A percentile compares a stretch with the other conserved stretches of the same genome.
phyloP scores from a whole-genome alignment of 2,888 invertebrate species.

The Horisme vitalbata region DNA sequence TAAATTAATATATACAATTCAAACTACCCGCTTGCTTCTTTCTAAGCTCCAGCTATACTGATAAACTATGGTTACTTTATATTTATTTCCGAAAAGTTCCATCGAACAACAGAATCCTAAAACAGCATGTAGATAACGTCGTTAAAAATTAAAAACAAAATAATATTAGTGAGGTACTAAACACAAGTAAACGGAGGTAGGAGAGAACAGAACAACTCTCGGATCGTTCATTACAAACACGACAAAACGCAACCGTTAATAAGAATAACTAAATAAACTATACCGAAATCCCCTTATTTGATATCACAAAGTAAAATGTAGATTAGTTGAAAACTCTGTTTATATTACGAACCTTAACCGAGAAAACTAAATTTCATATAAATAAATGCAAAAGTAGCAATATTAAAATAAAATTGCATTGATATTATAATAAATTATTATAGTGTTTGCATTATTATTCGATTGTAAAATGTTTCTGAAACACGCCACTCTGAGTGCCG shows the following conservation, averaged over 20 bases:
- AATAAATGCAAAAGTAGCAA: conserved; percentile 70
- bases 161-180: conserved; percentile 77
- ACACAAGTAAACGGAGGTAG: conserved; percentile 64
- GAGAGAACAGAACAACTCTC: conserved; percentile 48
- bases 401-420: conserved; percentile 42
- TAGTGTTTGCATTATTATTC: conserved; percentile 40
- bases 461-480: conserved; percentile 39
- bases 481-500: conserved; percentile 52
- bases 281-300: conserved; percentile 55
- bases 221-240: conserved; percentile 34
- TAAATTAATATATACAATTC: conserved; percentile 79
- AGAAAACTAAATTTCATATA: conserved; percentile 56
- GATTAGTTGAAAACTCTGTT: conserved; percentile 56
- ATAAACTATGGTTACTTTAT: conserved; percentile 19
- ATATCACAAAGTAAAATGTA: conserved; percentile 77
- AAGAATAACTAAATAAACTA: conserved; percentile 40
- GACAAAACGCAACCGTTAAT: conserved; percentile 42
- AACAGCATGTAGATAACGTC: conserved; percentile 68
- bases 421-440: conserved; percentile 27
- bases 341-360: conserved; percentile 58
- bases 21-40: conserved; percentile 76
- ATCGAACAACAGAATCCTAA: conserved; percentile 33
- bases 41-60: conserved; percentile 69
- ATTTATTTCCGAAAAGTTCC: conserved; percentile 35
- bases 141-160: conserved; percentile 76